Evolutionary conservation across 2,113 vertebrate genomes (phyloP), one percentile per base, ranked within the genome.

Genomic region (Tautogolabrus adspersus): DNA sequence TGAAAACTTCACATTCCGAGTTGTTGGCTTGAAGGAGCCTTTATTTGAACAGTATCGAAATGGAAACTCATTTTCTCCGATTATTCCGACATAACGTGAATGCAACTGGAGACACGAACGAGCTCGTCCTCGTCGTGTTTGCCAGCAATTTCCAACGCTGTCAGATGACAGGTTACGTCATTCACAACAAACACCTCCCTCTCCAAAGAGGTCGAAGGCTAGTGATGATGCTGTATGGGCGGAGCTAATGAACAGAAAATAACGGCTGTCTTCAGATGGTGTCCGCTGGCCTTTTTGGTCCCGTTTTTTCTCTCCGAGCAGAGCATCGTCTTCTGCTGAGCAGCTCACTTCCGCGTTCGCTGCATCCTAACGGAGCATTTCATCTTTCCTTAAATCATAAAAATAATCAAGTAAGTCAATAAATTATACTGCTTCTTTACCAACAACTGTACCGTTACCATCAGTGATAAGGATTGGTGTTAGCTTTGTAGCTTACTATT

Each of bases 131-230:
- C 5, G 10, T 16, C 26, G 47, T 0, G 37, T 69, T 84, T 80
- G 74, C 86, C 74, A 38, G 81, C 75, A 78, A 62, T 75, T 90
- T 90, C 84, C 60, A 80, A 3, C 15, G 6, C 47, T 23, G 79
- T 91, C 90, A 91, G 85, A 89, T 90, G 88, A 85, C 67, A 0
- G 2, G 11, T 77, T 16, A 85, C 89, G 87, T 89, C 82, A 89
- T 77, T 13, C 65, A 82, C 79, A 88, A 87, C 82, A 86, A 88
- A 84, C 76, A 1, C 67, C 70, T 56, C 67, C 67, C 21, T 23
- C 42, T 56, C n/a, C 58, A 16, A 30, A 51, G 55, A 74, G 7
- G 2, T 19, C 10, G 21, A 18, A 79, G 3, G 2, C 3, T 8
- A 0, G 51, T 8, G 64, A 68, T 52, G 80, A 85, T 62, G 75